phyloP scores from a whole-genome alignment of 2,113 vertebrate species.

The Daphoenositta chrysoptera region DNA sequence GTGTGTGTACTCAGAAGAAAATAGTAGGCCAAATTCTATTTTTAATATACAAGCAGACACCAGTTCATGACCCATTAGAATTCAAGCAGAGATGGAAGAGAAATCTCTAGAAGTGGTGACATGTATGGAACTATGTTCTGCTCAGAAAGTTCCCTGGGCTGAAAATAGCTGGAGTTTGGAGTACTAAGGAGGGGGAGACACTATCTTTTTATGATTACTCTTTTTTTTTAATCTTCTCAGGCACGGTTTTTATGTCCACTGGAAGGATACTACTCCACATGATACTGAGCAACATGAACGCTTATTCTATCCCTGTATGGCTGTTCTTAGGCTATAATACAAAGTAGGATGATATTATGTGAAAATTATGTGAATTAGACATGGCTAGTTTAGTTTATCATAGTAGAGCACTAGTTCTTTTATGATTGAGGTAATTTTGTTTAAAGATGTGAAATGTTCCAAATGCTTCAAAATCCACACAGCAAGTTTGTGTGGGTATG shows the following conservation, averaged over 20 bases:
- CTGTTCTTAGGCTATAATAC: neutral
- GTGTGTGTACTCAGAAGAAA: neutral
- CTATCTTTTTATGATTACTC: neutral
- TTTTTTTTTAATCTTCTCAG: neutral
- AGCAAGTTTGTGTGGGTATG: neutral
- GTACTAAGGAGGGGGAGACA: neutral
- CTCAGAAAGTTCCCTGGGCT: neutral
- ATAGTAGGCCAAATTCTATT: constrained; percentile 7
- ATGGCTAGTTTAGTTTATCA: neutral
- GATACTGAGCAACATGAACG: fast-evolving
- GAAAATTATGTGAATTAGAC: neutral
- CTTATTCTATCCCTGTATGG: neutral
- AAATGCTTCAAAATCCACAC: neutral
- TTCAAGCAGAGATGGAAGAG: neutral
- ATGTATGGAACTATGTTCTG: neutral
- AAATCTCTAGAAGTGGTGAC: neutral
- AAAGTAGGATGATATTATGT: neutral
- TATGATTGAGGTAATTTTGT: neutral
- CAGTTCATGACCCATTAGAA: neutral
- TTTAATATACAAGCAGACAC: neutral
- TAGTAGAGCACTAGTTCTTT: neutral
- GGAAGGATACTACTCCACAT: neutral
- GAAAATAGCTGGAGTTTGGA: neutral
- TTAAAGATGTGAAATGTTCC: neutral
- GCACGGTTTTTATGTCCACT: neutral